Evolutionary conservation across 2,797 vertebrate genomes (phyloP).

Genomic region (Babyrousa celebensis): DNA sequence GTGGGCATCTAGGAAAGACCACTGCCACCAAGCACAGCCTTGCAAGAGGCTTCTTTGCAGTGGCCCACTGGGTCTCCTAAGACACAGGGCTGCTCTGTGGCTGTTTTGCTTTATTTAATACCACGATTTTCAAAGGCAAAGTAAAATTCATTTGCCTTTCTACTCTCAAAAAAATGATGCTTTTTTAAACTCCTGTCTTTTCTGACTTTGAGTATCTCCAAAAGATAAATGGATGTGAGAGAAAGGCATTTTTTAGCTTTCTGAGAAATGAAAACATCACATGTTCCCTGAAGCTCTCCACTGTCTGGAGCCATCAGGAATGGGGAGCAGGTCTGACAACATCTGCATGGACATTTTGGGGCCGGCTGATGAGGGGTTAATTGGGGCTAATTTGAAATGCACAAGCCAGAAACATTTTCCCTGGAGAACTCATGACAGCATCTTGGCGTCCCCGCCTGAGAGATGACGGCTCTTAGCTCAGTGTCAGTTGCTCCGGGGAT

Average conservation of each 20-base stretch:
- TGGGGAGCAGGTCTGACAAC: background rate
- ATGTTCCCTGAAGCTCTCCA: background rate
- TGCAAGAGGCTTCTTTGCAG: background rate
- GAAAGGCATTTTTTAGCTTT: background rate
- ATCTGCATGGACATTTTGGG: background rate
- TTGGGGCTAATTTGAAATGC: constrained; percentile 63
- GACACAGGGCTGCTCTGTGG: accelerated
- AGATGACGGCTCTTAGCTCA: constrained; percentile 35
- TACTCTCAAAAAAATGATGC: constrained; percentile 32
- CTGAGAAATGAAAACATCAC: background rate
- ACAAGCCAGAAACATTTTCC: background rate
- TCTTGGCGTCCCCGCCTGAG: background rate
- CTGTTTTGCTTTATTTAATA: background rate
- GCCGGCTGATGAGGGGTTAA: constrained; percentile 34
- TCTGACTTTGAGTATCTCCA: background rate
- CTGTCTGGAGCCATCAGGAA: background rate
- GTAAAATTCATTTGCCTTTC: constrained; percentile 39
- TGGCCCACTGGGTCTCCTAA: accelerated
- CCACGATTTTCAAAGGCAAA: constrained; percentile 42
- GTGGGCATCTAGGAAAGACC: background rate
- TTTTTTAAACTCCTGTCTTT: constrained; percentile 40
- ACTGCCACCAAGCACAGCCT: background rate
- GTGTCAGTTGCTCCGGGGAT: constrained; percentile 22
- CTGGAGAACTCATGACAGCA: background rate
- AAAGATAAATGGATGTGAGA: background rate